These are phyloP conservation scores for Hippocampus comes DNA, from an alignment of 2,113 vertebrate species.

Conservation along the genomic window DNA sequence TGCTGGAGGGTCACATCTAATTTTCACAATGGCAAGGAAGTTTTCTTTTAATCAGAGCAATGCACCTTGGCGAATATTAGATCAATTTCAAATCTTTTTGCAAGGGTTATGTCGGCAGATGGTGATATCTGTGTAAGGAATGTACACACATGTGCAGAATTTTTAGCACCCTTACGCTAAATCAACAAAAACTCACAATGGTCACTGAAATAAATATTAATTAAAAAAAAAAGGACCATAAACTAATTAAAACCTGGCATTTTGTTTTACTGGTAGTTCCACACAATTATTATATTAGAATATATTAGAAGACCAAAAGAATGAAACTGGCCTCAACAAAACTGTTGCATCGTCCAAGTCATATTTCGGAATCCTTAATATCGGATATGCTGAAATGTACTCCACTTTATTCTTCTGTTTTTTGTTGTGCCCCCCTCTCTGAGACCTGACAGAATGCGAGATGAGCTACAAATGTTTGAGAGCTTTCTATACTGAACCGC, in stretches of 20 bases:
- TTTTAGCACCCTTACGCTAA: neutral
- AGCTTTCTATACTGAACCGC: no score
- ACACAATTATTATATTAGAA: no score
- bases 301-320: no score
- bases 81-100: neutral
- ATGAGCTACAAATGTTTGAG: no score
- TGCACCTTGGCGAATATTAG: no score
- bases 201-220: no score
- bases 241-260: no score
- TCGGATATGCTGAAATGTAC: neutral
- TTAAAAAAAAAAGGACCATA: no score
- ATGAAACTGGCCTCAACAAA: no score
- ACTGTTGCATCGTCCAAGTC: no score
- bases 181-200: neutral
- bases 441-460: neutral
- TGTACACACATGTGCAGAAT: neutral
- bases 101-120: neutral
- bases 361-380: no score
- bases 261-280: no score
- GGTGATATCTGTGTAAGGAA: neutral
- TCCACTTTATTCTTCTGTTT: neutral
- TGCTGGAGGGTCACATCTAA: neutral
- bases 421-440: neutral
- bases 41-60: neutral
- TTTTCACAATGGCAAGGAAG: neutral